Evolutionary conservation across 2,797 vertebrate genomes (phyloP).

Genomic region (Smutsia temminckii): DNA sequence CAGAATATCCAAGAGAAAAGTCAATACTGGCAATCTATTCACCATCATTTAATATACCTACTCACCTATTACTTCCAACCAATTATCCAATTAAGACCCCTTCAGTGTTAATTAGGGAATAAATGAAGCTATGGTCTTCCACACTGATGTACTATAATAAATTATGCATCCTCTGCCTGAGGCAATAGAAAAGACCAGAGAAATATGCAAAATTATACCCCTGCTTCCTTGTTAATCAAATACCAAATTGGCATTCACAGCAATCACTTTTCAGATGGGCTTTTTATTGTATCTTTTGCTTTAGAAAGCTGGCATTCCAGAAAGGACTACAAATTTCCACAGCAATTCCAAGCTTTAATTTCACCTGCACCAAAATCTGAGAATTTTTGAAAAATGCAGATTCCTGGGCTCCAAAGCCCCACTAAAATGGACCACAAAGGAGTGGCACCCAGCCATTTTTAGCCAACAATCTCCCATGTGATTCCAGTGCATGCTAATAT

Average conservation of each 20-base stretch:
- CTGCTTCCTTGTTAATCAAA: slow-evolving; percentile 1
- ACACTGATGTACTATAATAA: not conserved
- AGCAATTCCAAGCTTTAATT: not conserved
- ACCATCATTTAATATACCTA: slow-evolving; percentile 21
- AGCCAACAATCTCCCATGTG: not conserved
- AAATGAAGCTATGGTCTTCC: not conserved
- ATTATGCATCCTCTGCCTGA: not conserved
- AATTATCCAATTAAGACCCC: not conserved
- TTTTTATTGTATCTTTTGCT: not conserved
- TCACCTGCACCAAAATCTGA: not conserved
- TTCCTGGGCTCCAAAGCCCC: not conserved
- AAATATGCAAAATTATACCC: not conserved
- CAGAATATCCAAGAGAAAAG: not conserved
- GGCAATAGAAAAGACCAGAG: not conserved
- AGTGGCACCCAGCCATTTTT: not conserved
- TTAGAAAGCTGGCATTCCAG: slow-evolving; percentile 19
- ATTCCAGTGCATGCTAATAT: not conserved
- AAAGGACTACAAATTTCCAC: slow-evolving; percentile 2
- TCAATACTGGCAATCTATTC: not conserved
- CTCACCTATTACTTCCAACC: not conserved
- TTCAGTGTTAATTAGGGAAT: not conserved
- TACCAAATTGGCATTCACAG: not conserved
- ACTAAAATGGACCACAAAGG: not conserved
- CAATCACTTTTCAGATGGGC: not conserved
- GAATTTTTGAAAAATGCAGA: not conserved